These are phyloP conservation scores for Diplodus puntazzo DNA, from an alignment of 2,797 vertebrate species.

Conservation along the genomic window DNA sequence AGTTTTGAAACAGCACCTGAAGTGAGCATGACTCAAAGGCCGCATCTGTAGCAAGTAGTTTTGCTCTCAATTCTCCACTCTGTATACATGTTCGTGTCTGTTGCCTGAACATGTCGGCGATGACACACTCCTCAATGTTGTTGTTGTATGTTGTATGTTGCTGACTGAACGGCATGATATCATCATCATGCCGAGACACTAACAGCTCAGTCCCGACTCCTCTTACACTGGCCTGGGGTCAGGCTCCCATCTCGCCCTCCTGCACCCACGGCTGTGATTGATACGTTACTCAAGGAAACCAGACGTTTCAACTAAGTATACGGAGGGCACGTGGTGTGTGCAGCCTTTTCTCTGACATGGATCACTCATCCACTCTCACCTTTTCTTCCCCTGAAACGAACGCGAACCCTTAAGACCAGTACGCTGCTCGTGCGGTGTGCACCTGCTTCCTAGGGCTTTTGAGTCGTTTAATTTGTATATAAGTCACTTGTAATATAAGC, in stretches of 20 bases:
- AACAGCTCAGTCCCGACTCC: background rate
- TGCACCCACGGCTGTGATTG: constrained; percentile 13
- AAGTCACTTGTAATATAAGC: constrained; percentile 55
- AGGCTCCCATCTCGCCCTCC: constrained; percentile 1
- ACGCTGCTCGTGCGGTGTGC: background rate
- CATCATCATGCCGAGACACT: background rate
- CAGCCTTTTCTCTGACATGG: background rate
- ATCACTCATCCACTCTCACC: constrained; percentile 1
- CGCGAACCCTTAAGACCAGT: constrained; percentile 18
- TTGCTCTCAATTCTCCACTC: background rate
- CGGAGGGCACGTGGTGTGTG: background rate
- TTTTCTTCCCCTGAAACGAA: constrained; percentile 26
- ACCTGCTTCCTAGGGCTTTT: constrained; percentile 33
- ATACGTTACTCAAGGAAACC: constrained; percentile 17
- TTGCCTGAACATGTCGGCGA: background rate
- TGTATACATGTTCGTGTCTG: background rate
- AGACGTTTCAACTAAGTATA: constrained; percentile 6
- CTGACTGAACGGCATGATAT: constrained; percentile 3
- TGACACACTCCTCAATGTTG: background rate
- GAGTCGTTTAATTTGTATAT: constrained; percentile 43
- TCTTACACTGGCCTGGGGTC: background rate
- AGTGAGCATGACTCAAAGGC: background rate
- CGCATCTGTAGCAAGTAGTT: background rate
- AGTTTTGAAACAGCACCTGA: background rate
- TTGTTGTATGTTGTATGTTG: background rate